These are phyloP conservation scores for Alethe castanea DNA, from an alignment of 2,113 vertebrate species.

Conservation along the genomic window DNA sequence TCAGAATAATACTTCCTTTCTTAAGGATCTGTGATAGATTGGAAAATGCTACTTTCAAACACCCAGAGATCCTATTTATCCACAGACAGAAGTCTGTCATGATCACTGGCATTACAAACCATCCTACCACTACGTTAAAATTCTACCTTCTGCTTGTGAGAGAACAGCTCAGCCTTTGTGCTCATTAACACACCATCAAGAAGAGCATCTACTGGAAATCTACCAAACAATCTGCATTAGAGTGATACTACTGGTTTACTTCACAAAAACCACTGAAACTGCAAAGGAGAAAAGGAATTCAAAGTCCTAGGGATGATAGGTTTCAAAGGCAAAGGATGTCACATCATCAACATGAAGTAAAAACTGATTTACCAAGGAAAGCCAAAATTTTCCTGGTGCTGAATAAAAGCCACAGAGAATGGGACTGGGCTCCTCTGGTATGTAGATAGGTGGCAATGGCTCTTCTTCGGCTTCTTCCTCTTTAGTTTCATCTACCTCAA, in stretches of 20 bases:
- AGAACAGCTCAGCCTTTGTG: neutral
- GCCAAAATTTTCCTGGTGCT: constrained; percentile 85
- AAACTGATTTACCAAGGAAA: constrained; percentile 84
- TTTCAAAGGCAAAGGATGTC: neutral
- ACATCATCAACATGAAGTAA: neutral
- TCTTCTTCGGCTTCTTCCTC: constrained; percentile 66
- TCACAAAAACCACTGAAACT: neutral
- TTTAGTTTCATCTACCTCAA: constrained; percentile 21
- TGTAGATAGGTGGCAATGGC: constrained; percentile 75
- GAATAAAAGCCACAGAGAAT: constrained; percentile 92
- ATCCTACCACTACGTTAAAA: neutral
- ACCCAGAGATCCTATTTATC: neutral
- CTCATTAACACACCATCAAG: neutral
- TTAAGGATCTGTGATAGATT: neutral
- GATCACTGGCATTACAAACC: neutral
- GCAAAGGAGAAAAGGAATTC: neutral
- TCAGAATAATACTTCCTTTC: neutral
- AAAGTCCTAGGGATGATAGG: neutral
- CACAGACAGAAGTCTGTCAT: neutral
- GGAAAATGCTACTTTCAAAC: neutral
- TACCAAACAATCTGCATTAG: neutral
- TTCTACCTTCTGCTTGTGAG: neutral
- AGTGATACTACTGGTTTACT: neutral
- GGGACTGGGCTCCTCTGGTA: constrained; percentile 81
- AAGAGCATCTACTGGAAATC: neutral